Percentiles rank a stretch among this genome's conserved stretches.
These are phyloP conservation scores for Onychostoma macrolepis DNA, from an alignment of 2,113 vertebrate species.

Conservation along the genomic window DNA sequence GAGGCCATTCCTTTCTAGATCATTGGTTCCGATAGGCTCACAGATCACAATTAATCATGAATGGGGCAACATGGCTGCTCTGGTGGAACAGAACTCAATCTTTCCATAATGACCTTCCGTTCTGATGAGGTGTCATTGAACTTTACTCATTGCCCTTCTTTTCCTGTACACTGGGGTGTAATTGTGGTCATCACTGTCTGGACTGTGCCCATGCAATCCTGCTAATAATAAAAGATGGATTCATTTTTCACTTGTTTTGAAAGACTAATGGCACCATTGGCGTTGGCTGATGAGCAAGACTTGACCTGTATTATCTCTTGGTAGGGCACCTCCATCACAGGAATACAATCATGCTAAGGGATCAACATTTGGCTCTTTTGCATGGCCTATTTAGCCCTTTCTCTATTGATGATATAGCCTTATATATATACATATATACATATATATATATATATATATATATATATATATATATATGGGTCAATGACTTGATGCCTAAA, in stretches of 20 bases:
- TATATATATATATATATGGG: too few relatives aligned
- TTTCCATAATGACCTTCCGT: conserved; percentile 34
- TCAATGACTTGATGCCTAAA: too few relatives aligned
- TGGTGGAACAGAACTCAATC: conserved; percentile 26
- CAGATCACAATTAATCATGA: conserved; percentile 43
- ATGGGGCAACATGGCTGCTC: conserved; percentile 27
- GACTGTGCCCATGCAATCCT: conserved; percentile 55
- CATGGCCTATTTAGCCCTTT: background rate
- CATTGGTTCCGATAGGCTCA: conserved; percentile 53
- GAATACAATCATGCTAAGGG: background rate
- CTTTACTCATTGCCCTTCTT: conserved; percentile 34
- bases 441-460: too few relatives aligned
- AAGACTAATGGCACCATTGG: conserved; percentile 51
- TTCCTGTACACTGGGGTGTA: conserved; percentile 47
- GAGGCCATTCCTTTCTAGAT: conserved; percentile 66
- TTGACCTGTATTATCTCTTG: conserved; percentile 29
- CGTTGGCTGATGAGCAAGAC: conserved; percentile 8
- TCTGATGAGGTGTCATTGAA: conserved; percentile 9
- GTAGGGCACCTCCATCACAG: background rate
- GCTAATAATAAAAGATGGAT: conserved; percentile 62
- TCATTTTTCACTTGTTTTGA: conserved; percentile 63
- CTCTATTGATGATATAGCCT: background rate
- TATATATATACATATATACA: too few relatives aligned
- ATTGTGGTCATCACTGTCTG: conserved; percentile 55
- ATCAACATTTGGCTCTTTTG: background rate